phyloP scores from a whole-genome alignment of 2,113 vertebrate genomes.

The Salvator merianae region DNA sequence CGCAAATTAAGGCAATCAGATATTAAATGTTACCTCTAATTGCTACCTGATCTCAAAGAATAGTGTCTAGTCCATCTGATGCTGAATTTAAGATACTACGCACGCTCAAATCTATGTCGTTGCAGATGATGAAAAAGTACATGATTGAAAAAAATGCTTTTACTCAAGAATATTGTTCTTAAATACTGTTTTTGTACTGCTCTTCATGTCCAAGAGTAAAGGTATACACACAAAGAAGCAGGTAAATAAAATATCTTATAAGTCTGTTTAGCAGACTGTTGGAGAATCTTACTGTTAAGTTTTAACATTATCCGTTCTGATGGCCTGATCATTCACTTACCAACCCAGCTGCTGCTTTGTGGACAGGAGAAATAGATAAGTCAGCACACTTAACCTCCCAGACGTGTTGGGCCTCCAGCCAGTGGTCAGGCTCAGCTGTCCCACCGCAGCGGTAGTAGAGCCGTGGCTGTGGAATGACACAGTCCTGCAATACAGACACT shows the following conservation, averaged over 20 bases:
- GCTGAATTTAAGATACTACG: too few relatives aligned
- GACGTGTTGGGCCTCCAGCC: conserved; percentile 86
- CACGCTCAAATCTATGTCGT: too few relatives aligned
- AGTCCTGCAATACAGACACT: conserved; percentile 67
- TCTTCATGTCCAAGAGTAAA: neutral
- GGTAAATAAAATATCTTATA: neutral
- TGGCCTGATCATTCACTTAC: conserved; percentile 71
- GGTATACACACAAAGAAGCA: neutral
- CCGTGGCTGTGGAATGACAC: conserved; percentile 79
- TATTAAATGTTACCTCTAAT: too few relatives aligned
- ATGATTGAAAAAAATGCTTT: too few relatives aligned
- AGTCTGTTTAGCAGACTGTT: neutral
- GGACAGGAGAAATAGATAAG: conserved; percentile 88
- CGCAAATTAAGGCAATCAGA: too few relatives aligned
- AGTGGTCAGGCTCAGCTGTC: conserved; percentile 83
- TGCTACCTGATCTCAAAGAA: too few relatives aligned
- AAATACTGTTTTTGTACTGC: neutral
- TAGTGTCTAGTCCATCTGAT: too few relatives aligned
- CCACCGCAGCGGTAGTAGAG: conserved; percentile 85
- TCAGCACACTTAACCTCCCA: conserved; percentile 95
- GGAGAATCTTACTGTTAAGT: neutral
- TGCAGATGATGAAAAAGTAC: too few relatives aligned
- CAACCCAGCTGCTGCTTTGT: conserved; percentile 88
- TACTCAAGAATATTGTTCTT: too few relatives aligned
- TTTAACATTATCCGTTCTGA: neutral